Percentiles rank a stretch among this genome's conserved stretches.
These are phyloP conservation scores for Mycetomoellerius zeteki DNA, from an alignment of 1,140 invertebrate species.

Conservation along the genomic window DNA sequence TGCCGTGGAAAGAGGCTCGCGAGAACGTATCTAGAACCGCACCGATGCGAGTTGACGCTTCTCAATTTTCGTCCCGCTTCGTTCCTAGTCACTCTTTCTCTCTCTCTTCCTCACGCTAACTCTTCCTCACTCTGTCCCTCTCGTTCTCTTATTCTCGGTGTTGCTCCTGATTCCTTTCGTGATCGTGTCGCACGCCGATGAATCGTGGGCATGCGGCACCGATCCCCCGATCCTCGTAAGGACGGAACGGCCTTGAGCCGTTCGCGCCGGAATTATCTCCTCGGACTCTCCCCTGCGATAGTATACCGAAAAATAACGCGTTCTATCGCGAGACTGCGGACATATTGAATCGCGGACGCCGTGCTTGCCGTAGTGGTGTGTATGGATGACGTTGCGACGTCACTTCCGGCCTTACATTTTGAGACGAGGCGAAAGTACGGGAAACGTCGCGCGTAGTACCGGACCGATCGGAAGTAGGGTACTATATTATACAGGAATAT, in stretches of 20 bases:
- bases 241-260: background rate
- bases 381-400: constrained; percentile 47
- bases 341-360: constrained; percentile 83
- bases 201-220: background rate
- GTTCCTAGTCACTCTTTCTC: background rate
- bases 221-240: background rate
- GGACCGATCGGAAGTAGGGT: constrained; percentile 19
- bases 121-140: constrained; percentile 14
- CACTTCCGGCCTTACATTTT: constrained; percentile 53
- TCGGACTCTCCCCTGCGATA: constrained; percentile 73
- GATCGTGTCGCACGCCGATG: background rate
- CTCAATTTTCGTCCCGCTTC: background rate
- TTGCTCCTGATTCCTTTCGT: background rate
- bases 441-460: constrained; percentile 25
- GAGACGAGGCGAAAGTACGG: constrained; percentile 66
- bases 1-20: too few species aligned
- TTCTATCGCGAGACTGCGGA: constrained; percentile 80
- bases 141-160: background rate
- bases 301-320: constrained; percentile 69
- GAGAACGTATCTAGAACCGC: too few species aligned
- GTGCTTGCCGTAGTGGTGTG: constrained; percentile 46
- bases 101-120: background rate
- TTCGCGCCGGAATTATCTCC: background rate
- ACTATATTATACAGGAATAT: too few species aligned
- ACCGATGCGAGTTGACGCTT: constrained; percentile 28